Evolutionary conservation across 2,888 invertebrate species (phyloP), one percentile per base, ranked within the genome.

Genomic region (Lasioglossum marginatum): DNA sequence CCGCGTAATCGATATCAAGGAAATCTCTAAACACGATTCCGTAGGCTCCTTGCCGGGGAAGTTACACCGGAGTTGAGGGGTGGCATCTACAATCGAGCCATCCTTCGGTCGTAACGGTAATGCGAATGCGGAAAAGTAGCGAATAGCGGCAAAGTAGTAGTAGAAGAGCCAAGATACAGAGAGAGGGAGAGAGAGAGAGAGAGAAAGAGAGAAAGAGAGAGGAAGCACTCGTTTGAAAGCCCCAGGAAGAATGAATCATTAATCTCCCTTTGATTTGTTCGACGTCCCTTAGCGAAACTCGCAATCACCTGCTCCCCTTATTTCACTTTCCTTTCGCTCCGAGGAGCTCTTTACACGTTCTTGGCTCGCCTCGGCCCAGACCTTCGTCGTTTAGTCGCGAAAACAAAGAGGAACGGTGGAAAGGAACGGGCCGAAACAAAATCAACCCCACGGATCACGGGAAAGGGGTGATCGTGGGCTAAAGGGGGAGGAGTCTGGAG

Each of bases 351-450:
- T 82, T 73, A 60, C 81, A 57, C 74, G 74, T 57, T 60, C 63
- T 71, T 74, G 68, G 77, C 63, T 77, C 74, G 57, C 70, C 40
- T 75, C 74, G 43, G 48, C 66, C 66, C 52, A 52, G 77, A 77
- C 45, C 70, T 37, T 31, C 66, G 79, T 68, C 79, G 57, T 73
- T 80, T 34, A 75, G 68, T 75, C 66, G 60, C n/a, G n/a, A 68
- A 70, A 57, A 75, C 60, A 81, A 60, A 27, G 63, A 34, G 37
- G 40, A 71, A 27, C 52, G 48, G 81, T 52, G 81, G 71, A 83
- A 85, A 81, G 86, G 86, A 83, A 77, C 60, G 81, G 81, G 77
- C 31, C 88, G 91, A 93, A 92, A 93, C 92, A 94, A 93, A 94
- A 82, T 87, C 90, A 86, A 90, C 84, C 85, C 82, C 83, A 72